Conservation (phyloP, 2,888 invertebrate genomes). For the Amiota minor region DNA sequence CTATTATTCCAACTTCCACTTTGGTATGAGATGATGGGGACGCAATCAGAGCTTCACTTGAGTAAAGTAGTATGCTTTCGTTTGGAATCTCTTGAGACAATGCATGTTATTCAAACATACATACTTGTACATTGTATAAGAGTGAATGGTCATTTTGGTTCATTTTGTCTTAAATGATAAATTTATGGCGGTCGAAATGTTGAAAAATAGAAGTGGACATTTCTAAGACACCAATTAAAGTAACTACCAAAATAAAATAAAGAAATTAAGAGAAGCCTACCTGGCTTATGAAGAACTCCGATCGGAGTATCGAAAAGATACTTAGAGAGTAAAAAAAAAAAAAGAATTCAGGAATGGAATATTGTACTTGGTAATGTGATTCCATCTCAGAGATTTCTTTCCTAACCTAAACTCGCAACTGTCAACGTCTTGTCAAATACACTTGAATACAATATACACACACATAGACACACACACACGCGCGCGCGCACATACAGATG, state of each 20-base stretch:
- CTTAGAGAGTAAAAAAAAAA: no score
- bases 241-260: background rate
- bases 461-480: background rate
- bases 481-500: background rate
- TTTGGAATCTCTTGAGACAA: conserved; percentile 1
- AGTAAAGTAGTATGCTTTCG: background rate
- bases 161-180: no score
- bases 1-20: conserved; percentile 6
- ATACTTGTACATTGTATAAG: no score
- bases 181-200: no score
- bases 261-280: background rate
- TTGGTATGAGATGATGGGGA: background rate
- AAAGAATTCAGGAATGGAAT: background rate
- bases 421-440: conserved; percentile 49
- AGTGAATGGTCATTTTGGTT: no score
- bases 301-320: no score
- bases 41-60: background rate
- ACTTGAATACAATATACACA: background rate
- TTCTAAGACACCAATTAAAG: no score
- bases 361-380: conserved; percentile 41
- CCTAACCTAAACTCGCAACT: conserved; percentile 53
- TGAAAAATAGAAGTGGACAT: no score
- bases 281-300: no score
- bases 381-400: conserved; percentile 13
- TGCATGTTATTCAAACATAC: background rate